phyloP scores from a whole-genome alignment of 2,797 vertebrate genomes.

The Monodelphis domestica region DNA sequence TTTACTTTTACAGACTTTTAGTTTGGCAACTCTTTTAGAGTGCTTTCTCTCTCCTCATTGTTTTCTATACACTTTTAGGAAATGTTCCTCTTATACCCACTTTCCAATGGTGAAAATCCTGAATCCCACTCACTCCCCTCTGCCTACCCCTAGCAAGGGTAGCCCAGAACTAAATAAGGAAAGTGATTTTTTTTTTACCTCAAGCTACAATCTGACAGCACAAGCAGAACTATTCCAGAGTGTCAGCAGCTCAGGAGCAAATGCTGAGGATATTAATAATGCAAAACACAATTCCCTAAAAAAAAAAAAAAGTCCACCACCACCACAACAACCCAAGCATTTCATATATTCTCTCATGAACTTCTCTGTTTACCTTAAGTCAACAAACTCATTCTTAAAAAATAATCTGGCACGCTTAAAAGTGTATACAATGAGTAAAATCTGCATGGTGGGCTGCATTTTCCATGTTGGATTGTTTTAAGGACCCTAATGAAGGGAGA shows the following conservation, averaged over 20 bases:
- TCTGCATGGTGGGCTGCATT: background rate
- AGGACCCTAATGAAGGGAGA: background rate
- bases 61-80: background rate
- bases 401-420: background rate
- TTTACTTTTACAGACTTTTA: background rate
- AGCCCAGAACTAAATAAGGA: conserved; percentile 62
- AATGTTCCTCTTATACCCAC: background rate
- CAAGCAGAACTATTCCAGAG: conserved; percentile 64
- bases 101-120: background rate
- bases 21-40: background rate
- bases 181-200: conserved; percentile 77
- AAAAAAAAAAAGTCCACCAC: conserved; percentile 19
- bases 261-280: conserved; percentile 70
- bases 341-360: background rate
- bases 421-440: background rate
- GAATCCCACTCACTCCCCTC: background rate
- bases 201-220: conserved; percentile 63
- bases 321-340: conserved; percentile 7
- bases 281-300: conserved; percentile 64
- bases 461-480: background rate
- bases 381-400: background rate
- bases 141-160: background rate
- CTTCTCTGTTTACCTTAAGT: conserved; percentile 26
- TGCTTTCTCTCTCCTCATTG: background rate
- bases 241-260: conserved; percentile 68